Evolutionary conservation across 2,113 vertebrate species (phyloP).

Genomic region (Triplophysa rosa): DNA sequence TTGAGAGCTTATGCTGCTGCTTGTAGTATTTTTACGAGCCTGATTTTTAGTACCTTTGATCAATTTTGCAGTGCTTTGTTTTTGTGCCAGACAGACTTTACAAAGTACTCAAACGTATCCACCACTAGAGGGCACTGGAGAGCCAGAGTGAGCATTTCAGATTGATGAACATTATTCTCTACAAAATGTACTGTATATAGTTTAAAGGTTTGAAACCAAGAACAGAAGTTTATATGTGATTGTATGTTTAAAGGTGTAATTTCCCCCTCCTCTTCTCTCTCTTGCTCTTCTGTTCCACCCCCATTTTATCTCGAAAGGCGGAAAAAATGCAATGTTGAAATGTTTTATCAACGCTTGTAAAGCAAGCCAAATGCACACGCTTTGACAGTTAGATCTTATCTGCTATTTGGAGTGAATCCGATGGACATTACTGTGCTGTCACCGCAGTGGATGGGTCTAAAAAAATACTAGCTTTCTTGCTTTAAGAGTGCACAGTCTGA

Average conservation of each 20-base stretch:
- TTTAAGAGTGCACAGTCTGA: constrained; percentile 8
- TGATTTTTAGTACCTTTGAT: neutral
- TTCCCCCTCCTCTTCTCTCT: neutral
- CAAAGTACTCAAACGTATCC: neutral
- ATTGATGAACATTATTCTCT: neutral
- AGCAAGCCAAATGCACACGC: constrained; percentile 9
- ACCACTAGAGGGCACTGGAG: constrained; percentile 49
- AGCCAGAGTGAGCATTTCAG: neutral
- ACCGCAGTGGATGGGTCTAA: constrained; percentile 6
- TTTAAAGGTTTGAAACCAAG: neutral
- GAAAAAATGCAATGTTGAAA: neutral
- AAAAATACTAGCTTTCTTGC: constrained; percentile 20
- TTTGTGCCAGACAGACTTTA: neutral
- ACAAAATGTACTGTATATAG: neutral
- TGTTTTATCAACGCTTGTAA: constrained; percentile 21
- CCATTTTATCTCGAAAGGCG: neutral
- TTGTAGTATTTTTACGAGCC: neutral
- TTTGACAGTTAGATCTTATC: constrained; percentile 6
- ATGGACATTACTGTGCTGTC: constrained; percentile 27
- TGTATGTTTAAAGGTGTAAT: neutral
- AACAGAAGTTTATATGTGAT: neutral
- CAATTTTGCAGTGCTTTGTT: constrained; percentile 3
- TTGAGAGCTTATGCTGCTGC: too few species aligned
- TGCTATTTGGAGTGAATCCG: constrained; percentile 30
- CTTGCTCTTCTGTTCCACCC: neutral